These are phyloP conservation scores for Aphelenchoides avenae DNA, from an alignment of 1,140 invertebrate genomes.

Conservation along the genomic window DNA sequence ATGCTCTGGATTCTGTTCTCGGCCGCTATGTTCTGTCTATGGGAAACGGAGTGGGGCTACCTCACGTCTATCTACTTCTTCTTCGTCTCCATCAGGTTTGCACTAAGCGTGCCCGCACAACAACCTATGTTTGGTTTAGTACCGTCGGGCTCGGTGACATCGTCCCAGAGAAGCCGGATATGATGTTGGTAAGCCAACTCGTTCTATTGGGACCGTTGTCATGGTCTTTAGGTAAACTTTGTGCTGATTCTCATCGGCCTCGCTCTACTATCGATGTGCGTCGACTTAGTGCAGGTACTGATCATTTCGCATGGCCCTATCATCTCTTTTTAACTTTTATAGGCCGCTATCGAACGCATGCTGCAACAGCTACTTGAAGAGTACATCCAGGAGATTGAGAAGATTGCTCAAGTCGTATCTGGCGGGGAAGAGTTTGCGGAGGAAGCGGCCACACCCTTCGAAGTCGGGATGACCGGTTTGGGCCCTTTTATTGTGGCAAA, in stretches of 20 bases:
- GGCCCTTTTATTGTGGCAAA: background rate
- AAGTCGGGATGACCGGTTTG: conserved; percentile 49
- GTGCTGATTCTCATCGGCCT: conserved; percentile 54
- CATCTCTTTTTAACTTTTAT: background rate
- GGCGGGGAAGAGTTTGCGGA: conserved; percentile 41
- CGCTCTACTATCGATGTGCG: conserved; percentile 58
- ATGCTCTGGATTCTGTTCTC: conserved; percentile 56
- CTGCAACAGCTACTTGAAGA: conserved; percentile 49
- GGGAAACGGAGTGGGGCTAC: conserved; percentile 55
- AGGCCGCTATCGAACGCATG: conserved; percentile 44
- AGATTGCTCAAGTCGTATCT: conserved; percentile 50
- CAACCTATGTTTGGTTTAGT: conserved; percentile 32
- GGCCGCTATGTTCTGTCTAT: conserved; percentile 52
- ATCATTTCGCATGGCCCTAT: conserved; percentile 1
- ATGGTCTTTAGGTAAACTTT: conserved; percentile 57
- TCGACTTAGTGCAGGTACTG: conserved; percentile 51
- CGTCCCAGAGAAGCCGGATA: conserved; percentile 52
- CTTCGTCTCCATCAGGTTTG: conserved; percentile 56
- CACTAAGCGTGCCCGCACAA: background rate
- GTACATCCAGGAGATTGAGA: conserved; percentile 56
- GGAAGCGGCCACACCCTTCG: conserved; percentile 49
- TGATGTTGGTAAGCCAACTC: conserved; percentile 42
- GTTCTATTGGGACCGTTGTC: too few relatives aligned
- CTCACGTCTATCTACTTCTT: conserved; percentile 56
- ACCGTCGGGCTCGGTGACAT: conserved; percentile 57